Conservation (phyloP, 1,140 invertebrate genomes). For the Drosophila obscura region DNA sequence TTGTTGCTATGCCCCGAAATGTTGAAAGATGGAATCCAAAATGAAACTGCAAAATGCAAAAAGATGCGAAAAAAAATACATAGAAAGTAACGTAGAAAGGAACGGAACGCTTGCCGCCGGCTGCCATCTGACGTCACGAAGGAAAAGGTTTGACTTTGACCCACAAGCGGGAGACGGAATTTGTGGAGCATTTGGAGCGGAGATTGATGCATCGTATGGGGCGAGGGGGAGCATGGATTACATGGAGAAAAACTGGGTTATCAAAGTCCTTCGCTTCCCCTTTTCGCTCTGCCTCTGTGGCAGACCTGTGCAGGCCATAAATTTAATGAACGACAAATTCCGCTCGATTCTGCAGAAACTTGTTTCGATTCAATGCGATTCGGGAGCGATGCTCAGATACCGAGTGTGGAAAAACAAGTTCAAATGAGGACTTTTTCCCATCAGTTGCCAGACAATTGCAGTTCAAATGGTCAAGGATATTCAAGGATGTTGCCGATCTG, state of each 20-base stretch:
- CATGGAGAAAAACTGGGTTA: constrained; percentile 33
- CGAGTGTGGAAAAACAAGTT: constrained; percentile 41
- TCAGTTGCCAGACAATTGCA: constrained; percentile 68
- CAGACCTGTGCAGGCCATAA: constrained; percentile 50
- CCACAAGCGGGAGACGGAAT: constrained; percentile 43
- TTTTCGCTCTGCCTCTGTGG: constrained; percentile 8
- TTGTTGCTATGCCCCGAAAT: constrained; percentile 60
- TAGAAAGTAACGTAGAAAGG: constrained; percentile 19
- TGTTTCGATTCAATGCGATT: constrained; percentile 25
- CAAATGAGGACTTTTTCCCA: constrained; percentile 70
- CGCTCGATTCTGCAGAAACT: constrained; percentile 30
- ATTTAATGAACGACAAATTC: constrained; percentile 55
- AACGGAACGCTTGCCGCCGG: constrained; percentile 21
- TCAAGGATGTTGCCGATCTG: constrained; percentile 30
- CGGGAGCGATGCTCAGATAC: neutral
- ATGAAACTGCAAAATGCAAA: constrained; percentile 51
- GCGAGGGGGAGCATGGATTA: constrained; percentile 16
- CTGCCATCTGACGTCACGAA: constrained; percentile 17
- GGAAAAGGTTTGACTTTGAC: constrained; percentile 66
- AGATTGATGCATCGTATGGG: constrained; percentile 30
- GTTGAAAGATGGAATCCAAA: constrained; percentile 56
- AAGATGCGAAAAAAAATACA: constrained; percentile 39
- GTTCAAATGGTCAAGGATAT: constrained; percentile 83
- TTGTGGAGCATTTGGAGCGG: constrained; percentile 1
- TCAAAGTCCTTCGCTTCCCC: constrained; percentile 4